phyloP scores from a whole-genome alignment of 2,797 vertebrate genomes.

The Xyrichtys novacula region DNA sequence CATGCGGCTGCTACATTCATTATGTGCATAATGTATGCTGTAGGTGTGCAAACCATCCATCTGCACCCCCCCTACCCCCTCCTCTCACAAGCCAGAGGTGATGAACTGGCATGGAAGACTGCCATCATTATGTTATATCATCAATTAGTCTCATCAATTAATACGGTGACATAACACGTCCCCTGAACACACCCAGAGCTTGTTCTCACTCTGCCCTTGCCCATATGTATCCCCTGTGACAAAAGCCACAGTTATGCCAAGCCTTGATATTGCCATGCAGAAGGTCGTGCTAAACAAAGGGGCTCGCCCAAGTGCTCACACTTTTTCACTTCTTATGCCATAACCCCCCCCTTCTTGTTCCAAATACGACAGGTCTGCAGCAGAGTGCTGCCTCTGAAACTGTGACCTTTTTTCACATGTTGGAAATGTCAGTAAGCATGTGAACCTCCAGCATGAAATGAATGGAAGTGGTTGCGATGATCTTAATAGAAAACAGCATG shows the following conservation, averaged over 20 bases:
- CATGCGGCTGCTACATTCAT: neutral
- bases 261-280: slow-evolving; percentile 61
- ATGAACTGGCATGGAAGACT: slow-evolving; percentile 51
- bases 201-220: slow-evolving; percentile 52
- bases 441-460: slow-evolving; percentile 17
- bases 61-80: neutral
- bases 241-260: slow-evolving; percentile 38
- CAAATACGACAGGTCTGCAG: slow-evolving; percentile 36
- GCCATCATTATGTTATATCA: slow-evolving; percentile 55
- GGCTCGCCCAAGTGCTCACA: slow-evolving; percentile 17
- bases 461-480: slow-evolving; percentile 24
- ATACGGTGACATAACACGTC: slow-evolving; percentile 60
- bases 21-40: neutral
- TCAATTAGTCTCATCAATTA: slow-evolving; percentile 70
- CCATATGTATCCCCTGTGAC: slow-evolving; percentile 29
- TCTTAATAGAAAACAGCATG: slow-evolving; percentile 26
- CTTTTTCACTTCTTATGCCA: slow-evolving; percentile 28
- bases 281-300: slow-evolving; percentile 56
- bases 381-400: slow-evolving; percentile 27
- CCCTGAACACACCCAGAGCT: slow-evolving; percentile 35
- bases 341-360: neutral
- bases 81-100: slow-evolving; percentile 46
- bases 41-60: slow-evolving; percentile 1
- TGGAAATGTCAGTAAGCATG: slow-evolving; percentile 35
- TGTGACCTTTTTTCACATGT: slow-evolving; percentile 23